These are phyloP conservation scores for Allolobophora icterica DNA, from an alignment of 2,888 invertebrate species.

Conservation along the genomic window DNA sequence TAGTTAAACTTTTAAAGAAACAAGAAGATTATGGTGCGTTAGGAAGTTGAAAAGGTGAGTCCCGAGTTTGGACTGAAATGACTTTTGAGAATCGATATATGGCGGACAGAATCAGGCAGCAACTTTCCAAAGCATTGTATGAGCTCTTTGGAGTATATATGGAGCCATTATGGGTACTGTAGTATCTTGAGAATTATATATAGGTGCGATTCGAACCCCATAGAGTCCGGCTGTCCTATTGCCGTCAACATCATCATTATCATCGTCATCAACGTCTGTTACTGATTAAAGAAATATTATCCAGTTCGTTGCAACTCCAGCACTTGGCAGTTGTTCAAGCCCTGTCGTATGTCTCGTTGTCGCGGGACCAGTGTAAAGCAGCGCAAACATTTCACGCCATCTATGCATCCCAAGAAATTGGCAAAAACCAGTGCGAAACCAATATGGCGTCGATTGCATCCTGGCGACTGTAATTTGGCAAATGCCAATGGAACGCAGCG, in stretches of 20 bases:
- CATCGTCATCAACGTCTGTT: not conserved
- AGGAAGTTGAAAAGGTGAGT: no score
- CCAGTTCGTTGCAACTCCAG: not conserved
- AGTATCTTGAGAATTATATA: no score
- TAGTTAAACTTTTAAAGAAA: no score
- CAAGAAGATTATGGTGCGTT: no score
- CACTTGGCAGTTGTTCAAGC: not conserved
- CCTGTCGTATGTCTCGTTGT: not conserved
- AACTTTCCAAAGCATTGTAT: no score
- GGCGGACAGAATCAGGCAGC: no score
- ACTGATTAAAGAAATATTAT: not conserved
- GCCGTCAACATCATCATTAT: not conserved
- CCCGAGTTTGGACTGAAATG: no score
- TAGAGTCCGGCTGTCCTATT: not conserved
- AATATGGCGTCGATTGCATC: conserved; percentile 9
- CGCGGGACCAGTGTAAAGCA: not conserved
- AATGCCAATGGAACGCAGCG: not conserved
- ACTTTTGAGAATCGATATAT: no score
- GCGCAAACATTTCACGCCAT: not conserved
- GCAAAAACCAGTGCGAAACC: not conserved
- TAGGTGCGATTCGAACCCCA: no score
- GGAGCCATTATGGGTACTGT: no score
- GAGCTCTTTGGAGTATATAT: no score
- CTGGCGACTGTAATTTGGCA: not conserved
- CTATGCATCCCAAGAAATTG: not conserved